phyloP scores from a whole-genome alignment of 2,888 invertebrate species.

The Notodonta dromedarius region DNA sequence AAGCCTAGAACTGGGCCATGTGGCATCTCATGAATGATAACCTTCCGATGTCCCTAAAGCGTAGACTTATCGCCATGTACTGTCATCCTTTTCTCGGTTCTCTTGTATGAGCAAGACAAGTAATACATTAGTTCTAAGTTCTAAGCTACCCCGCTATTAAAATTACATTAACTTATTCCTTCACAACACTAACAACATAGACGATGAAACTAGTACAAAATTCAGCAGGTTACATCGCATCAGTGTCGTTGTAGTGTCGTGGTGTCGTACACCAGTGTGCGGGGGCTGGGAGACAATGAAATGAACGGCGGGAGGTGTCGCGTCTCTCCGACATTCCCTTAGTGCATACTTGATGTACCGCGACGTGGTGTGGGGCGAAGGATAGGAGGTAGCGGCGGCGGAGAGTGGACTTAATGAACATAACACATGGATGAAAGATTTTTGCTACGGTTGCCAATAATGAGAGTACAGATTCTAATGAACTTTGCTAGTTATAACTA shows the following conservation, averaged over 20 bases:
- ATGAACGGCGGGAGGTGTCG: conserved; percentile 78
- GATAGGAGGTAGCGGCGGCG: conserved; percentile 38
- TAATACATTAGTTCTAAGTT: no score
- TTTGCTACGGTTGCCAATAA: no score
- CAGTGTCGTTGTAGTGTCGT: conserved; percentile 9
- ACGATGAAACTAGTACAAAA: conserved; percentile 42
- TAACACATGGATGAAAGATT: conserved; percentile 10
- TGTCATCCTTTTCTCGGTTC: no score
- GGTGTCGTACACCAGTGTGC: conserved; percentile 21
- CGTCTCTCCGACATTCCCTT: conserved; percentile 75
- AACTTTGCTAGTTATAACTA: no score
- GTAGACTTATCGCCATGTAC: no score
- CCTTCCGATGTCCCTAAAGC: no score
- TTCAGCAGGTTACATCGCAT: conserved; percentile 44
- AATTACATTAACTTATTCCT: conserved; percentile 2
- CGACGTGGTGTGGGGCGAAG: conserved; percentile 36
- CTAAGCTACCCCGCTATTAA: no score
- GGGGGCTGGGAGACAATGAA: conserved; percentile 76
- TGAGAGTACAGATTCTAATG: no score
- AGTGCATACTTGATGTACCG: conserved; percentile 81
- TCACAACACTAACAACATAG: conserved; percentile 14
- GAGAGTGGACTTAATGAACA: no score
- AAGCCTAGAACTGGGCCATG: no score
- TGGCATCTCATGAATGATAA: no score
- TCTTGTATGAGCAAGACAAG: no score